These are phyloP conservation scores for Eriocheir sinensis DNA, from an alignment of 1,140 invertebrate genomes.

Conservation along the genomic window DNA sequence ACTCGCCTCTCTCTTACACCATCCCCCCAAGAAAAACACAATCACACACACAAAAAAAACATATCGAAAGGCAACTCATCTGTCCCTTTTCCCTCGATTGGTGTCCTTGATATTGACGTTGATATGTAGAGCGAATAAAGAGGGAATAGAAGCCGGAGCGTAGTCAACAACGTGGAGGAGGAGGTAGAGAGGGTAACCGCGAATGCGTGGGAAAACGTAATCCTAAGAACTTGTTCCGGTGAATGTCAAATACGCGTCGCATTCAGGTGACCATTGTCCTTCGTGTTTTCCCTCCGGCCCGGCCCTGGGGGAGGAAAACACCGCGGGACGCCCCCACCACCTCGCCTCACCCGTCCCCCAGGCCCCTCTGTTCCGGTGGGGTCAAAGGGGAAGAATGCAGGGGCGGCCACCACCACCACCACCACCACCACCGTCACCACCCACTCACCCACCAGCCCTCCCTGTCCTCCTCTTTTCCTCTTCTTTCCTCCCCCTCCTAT, in stretches of 20 bases:
- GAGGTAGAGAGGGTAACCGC: slow-evolving; percentile 32
- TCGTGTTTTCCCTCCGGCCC: slow-evolving; percentile 62
- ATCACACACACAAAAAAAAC: background rate
- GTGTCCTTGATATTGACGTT: background rate
- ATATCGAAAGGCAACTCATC: too few species aligned
- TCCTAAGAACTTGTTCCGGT: slow-evolving; percentile 74
- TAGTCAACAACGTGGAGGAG: background rate
- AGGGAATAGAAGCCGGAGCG: background rate
- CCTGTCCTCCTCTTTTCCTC: background rate
- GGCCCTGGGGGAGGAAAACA: slow-evolving; percentile 10
- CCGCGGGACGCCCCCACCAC: background rate
- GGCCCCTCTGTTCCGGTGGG: slow-evolving; percentile 58
- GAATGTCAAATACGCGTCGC: slow-evolving; percentile 70
- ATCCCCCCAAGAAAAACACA: background rate
- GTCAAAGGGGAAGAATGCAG: slow-evolving; percentile 66
- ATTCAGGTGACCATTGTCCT: slow-evolving; percentile 76
- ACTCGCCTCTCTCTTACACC: background rate
- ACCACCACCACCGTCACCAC: too few species aligned
- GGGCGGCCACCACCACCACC: slow-evolving; percentile 19
- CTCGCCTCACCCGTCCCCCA: background rate
- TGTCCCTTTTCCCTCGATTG: background rate
- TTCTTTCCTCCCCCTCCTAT: background rate
- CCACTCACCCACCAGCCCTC: background rate
- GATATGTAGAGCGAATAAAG: background rate
- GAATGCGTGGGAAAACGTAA: slow-evolving; percentile 69